phyloP scores from a whole-genome alignment of 2,113 vertebrate species.

The Erythrocercus mccallii region DNA sequence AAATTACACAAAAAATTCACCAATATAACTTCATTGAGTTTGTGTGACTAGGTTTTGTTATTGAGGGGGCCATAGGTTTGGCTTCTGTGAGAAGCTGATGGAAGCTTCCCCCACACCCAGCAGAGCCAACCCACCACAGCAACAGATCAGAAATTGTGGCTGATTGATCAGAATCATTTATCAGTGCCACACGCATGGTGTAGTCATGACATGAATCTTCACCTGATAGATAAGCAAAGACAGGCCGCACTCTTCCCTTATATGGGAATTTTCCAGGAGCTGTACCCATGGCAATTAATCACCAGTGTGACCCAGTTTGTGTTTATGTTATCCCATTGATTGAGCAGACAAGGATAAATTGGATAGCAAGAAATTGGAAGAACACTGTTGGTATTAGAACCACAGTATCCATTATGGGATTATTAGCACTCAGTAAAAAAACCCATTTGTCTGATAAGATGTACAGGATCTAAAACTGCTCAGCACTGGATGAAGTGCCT shows the following conservation, averaged over 20 bases:
- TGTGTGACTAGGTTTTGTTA: not conserved
- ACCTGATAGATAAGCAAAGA: not conserved
- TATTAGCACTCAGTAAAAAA: not conserved
- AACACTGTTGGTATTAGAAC: not conserved
- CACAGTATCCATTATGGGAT: not conserved
- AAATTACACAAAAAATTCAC: not conserved
- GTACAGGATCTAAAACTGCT: not conserved
- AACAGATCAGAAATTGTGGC: not conserved
- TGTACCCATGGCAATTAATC: fast-evolving
- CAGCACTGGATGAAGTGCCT: not conserved
- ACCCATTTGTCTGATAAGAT: not conserved
- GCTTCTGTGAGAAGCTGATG: not conserved
- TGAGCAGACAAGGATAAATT: not conserved
- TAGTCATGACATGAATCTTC: not conserved
- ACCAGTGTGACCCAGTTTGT: not conserved
- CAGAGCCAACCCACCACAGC: not conserved
- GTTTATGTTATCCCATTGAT: not conserved
- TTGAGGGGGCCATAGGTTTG: too few relatives aligned
- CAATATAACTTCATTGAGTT: not conserved
- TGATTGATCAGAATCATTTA: not conserved
- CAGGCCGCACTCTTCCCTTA: not conserved
- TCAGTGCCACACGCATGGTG: not conserved
- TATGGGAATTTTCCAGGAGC: not conserved
- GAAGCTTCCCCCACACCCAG: too few relatives aligned
- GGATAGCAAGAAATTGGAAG: not conserved